Evolutionary conservation across 2,888 invertebrate genomes (phyloP), one percentile per base, ranked within the genome.

Genomic region (Orthosia cruda): DNA sequence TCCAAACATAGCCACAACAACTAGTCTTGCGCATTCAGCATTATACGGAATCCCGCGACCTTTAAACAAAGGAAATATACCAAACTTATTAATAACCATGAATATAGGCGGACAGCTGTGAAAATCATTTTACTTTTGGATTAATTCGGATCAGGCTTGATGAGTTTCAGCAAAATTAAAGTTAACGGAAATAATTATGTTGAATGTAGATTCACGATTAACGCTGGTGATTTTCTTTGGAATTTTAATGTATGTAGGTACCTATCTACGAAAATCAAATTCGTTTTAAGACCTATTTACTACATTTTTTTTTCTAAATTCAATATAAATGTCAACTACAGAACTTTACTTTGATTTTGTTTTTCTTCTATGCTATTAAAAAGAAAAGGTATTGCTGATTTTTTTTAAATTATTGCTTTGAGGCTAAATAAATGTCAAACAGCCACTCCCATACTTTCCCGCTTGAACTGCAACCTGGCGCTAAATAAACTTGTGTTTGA

Each of bases 111-210:
- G 26, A 57, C 58, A 65, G 57, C 58, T 54, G 18, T 32, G 77
- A 52, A 49, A 66, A 58, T 65, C 47, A 45, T 32, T 26, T 26
- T 18, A n/a, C n/a, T n/a, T 73, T 61, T n/a, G 49, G 1, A 7
- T 74, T 45, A n/a, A 74, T 64, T 9, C 40, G 77, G 58, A 66
- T 76, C 23, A 49, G 23, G 5, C 45, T 61, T 61, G 32, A 47
- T 12, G 58, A 58, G 18, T 47, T 75, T 0, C 13, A 23, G 47
- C 47, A 4, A 23, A 47, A 32, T 52, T 13, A 20, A 63, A 49
- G 32, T 70, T 50, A 15, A 40, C 7, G 9, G 15, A 26, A 45
- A 54, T 26, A 47, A 32, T n/a, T 9, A 11, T 13, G 45, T 18
- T 52, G 47, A n/a, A 52, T 64, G n/a, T n/a, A n/a, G n/a, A 26